phyloP scores from a whole-genome alignment of 2,797 vertebrate genomes.

The Coccyzus lansbergi region DNA sequence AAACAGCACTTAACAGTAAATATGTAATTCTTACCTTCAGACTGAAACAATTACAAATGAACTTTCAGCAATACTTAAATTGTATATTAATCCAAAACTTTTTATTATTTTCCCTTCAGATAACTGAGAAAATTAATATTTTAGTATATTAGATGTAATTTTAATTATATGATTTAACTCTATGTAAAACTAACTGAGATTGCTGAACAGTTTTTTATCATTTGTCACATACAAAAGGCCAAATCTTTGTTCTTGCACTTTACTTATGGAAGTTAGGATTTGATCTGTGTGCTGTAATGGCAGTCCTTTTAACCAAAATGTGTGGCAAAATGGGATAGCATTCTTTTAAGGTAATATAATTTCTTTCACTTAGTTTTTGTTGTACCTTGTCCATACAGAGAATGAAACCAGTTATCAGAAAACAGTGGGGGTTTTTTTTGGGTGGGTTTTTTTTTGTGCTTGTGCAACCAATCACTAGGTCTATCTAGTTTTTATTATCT shows the following conservation, averaged over 20 bases:
- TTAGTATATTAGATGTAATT: background rate
- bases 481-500: background rate
- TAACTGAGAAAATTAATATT: conserved; percentile 17
- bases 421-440: no score
- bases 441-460: background rate
- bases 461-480: background rate
- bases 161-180: conserved; percentile 21
- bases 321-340: background rate
- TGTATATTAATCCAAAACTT: background rate
- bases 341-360: background rate
- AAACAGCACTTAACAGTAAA: conserved; percentile 17
- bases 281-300: background rate
- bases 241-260: background rate
- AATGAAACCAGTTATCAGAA: background rate
- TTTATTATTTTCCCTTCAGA: background rate
- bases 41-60: background rate
- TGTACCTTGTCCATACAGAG: background rate
- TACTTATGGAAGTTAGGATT: background rate
- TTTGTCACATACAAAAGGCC: background rate
- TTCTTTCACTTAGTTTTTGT: background rate
- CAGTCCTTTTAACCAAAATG: background rate
- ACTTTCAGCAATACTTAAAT: background rate
- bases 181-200: conserved; percentile 17
- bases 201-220: background rate
- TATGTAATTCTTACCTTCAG: background rate